phyloP scores from a whole-genome alignment of 2,113 vertebrate species.

The Echinops telfairi region DNA sequence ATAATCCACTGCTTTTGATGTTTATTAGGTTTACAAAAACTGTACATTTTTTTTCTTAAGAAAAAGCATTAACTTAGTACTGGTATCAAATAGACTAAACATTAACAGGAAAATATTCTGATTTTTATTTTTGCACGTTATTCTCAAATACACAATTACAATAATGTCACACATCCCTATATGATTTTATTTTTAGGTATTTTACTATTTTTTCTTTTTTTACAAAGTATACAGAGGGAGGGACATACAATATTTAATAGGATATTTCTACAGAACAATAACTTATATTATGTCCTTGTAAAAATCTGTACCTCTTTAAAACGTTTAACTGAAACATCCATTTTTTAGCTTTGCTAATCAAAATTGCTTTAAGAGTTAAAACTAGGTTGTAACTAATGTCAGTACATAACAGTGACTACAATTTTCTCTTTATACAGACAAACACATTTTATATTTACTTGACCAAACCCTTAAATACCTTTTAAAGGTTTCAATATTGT shows the following conservation, averaged over 20 bases:
- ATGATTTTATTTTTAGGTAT: conserved; percentile 90
- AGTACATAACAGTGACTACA: conserved; percentile 91
- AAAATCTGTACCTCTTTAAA: conserved; percentile 95
- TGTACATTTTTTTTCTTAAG: conserved; percentile 73
- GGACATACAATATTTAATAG: conserved; percentile 95
- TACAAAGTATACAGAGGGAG: conserved; percentile 97
- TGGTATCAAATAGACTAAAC: conserved; percentile 88
- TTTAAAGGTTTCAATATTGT: conserved; percentile 87
- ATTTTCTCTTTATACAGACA: conserved; percentile 91
- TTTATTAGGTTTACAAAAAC: conserved; percentile 67
- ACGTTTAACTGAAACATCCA: conserved; percentile 91
- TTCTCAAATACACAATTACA: conserved; percentile 96
- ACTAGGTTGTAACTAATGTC: conserved; percentile 91
- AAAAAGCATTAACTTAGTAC: conserved; percentile 76
- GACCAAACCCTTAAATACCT: conserved; percentile 88
- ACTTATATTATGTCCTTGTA: conserved; percentile 96
- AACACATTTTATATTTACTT: conserved; percentile 90
- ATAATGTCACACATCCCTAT: conserved; percentile 95
- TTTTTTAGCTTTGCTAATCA: conserved; percentile 90
- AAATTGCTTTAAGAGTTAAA: conserved; percentile 90
- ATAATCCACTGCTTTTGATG: conserved; percentile 68
- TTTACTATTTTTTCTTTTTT: conserved; percentile 89
- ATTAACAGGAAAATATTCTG: conserved; percentile 95
- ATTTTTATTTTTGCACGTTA: conserved; percentile 97
- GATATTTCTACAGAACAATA: conserved; percentile 99